Evolutionary conservation across 2,888 invertebrate species (phyloP), one percentile per base, ranked within the genome.

Genomic region (Morpho helenor): DNA sequence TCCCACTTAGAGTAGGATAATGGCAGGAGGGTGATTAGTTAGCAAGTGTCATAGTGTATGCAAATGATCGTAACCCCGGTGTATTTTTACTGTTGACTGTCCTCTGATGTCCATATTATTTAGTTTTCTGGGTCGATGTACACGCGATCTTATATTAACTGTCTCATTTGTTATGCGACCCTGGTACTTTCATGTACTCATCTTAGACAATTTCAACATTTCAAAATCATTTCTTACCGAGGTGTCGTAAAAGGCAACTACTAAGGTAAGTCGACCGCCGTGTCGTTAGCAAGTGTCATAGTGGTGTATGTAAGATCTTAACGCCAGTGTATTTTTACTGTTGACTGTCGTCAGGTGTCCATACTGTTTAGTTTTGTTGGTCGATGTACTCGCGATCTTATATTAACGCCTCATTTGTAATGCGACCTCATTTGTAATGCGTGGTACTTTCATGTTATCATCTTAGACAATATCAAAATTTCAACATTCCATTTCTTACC

Each of bases 261-360:
- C 16, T 16, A 1, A 16, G 16, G 16, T 16, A 16, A 16, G 16
- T 16, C 2, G 16, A 2, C 16, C 16, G n/a, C n/a, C n/a, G n/a
- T n/a, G n/a, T 52, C 23, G 22, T 52, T 52, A 46, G 52, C 46
- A 52, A 46, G 52, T 52, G 46, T 40, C 40, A 52, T 46, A 51
- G 50, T n/a, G n/a, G n/a, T 56, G 45, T 51, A 61, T 58, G 55
- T 45, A 61, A 61, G n/a, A n/a, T 51, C 43, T 42, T 55, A n/a
- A 51, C 52, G 52, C 48, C 9, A 31, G 56, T 52, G n/a, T 50
- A 40, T 31, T 31, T 48, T 8, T 53, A 40, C 31, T 46, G 48
- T 57, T 52, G 48, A 31, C 16, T 16, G 41, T 52, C 22, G 43
- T 52, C 57, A 57, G 57, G 56, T 58, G 52, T 7, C 43, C 9